Evolutionary conservation across 2,888 invertebrate genomes (phyloP), one percentile per base, ranked within the genome.

Genomic region (Drosophila kambysellisi): DNA sequence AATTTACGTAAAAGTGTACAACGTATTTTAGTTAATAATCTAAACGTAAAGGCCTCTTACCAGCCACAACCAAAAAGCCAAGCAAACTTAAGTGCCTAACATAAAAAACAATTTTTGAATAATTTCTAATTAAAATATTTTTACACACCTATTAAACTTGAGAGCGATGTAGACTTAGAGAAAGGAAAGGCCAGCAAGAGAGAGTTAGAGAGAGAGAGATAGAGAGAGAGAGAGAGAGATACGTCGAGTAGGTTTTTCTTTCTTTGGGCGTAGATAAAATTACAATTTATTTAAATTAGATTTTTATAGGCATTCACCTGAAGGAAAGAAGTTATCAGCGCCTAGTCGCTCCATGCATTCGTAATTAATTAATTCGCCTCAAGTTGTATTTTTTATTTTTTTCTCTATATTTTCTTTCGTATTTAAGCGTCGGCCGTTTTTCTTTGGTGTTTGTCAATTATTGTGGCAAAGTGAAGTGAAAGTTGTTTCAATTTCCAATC

Each of bases 331-430:
- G 66, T 58, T 79, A 77, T 66, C 66, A 74, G 65, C 68, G 65
- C 51, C 50, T 48, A 66, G 68, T 66, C 74, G 51, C 54, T 73
- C 70, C 70, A 83, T 91, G 91, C 86, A 91, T 91, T 89, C 78
- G 79, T 91, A 91, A 91, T 91, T 91, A 91, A 91, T 91, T 91
- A 90, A 91, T 90, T 90, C 81, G 81, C 81, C 74, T 71, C 33
- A 50, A 85, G 72, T 59, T 39, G 39, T n/a, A 11, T 25, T 37
- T 54, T 30, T 78, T 37, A 37, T 30, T 78, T 68, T 69, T 57
- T 73, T 83, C 81, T 78, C 46, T 46, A 46, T 66, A 75, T 72
- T 82, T 77, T 57, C 20, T 68, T 75, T 67, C 33, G 46, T 63
- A 56, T 74, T 82, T 84, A 41, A 53, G 39, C 65, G 74, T 54